These are phyloP conservation scores for Halcyon leucocephala DNA, from an alignment of 2,797 vertebrate species.

Conservation along the genomic window DNA sequence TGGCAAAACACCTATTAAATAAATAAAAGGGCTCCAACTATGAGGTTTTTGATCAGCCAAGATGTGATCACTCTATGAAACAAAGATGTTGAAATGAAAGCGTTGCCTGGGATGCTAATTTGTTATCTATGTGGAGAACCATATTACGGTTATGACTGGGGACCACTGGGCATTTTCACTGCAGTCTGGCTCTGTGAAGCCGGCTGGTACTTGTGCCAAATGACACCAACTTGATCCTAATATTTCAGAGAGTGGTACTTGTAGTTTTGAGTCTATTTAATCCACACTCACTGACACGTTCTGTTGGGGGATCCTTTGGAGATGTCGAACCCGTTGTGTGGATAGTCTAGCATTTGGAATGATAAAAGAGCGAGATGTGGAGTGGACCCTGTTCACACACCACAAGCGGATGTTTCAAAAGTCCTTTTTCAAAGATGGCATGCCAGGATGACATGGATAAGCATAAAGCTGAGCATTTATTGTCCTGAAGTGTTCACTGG, in stretches of 20 bases:
- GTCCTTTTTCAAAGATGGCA: background rate
- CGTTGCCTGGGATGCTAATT: background rate
- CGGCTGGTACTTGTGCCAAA: background rate
- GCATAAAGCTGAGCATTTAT: background rate
- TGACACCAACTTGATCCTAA: background rate
- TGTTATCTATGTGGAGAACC: background rate
- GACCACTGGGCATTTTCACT: background rate
- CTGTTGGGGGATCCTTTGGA: background rate
- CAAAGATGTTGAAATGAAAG: background rate
- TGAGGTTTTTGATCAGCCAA: background rate
- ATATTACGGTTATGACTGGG: background rate
- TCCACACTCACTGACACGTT: fast-evolving
- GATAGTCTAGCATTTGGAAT: background rate
- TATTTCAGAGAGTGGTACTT: background rate
- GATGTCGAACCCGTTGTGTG: fast-evolving
- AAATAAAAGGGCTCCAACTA: background rate
- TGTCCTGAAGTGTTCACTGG: background rate
- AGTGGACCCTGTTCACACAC: background rate
- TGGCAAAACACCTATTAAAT: background rate
- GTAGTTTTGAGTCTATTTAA: background rate
- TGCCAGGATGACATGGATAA: background rate
- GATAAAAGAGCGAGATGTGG: background rate
- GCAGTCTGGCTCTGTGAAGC: background rate
- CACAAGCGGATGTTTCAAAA: background rate
- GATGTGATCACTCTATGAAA: background rate